Conservation (phyloP, 2,888 invertebrate species). For the Pecten maximus region DNA sequence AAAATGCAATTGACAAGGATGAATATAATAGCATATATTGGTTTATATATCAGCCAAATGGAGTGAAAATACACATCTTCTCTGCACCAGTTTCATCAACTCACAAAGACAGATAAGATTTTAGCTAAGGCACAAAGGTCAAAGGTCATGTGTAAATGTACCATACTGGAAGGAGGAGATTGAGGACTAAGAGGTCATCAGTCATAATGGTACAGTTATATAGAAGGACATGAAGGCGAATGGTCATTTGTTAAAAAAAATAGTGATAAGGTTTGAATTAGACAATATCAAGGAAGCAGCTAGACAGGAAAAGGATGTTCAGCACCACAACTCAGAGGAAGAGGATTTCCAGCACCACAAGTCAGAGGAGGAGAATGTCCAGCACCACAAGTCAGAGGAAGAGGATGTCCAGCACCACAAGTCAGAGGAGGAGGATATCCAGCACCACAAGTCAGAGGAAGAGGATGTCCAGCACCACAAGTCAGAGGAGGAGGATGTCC, state of each 20-base stretch:
- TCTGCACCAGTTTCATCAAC: background rate
- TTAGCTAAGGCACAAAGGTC: background rate
- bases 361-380: too few relatives aligned
- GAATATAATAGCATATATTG: background rate
- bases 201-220: background rate
- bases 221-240: background rate
- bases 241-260: background rate
- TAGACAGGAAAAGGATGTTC: too few relatives aligned
- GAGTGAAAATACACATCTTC: background rate
- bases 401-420: too few relatives aligned
- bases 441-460: too few relatives aligned
- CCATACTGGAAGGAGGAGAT: background rate
- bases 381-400: too few relatives aligned
- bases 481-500: too few relatives aligned
- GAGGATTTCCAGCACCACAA: too few relatives aligned
- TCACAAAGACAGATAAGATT: background rate
- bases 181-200: background rate
- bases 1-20: background rate
- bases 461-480: too few relatives aligned
- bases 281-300: background rate
- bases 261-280: background rate
- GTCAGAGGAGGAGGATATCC: too few relatives aligned
- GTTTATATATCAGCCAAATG: background rate
- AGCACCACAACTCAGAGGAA: too few relatives aligned
- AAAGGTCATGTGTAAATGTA: background rate